phyloP scores from a whole-genome alignment of 2,888 invertebrate genomes.

The Merodon equestris region DNA sequence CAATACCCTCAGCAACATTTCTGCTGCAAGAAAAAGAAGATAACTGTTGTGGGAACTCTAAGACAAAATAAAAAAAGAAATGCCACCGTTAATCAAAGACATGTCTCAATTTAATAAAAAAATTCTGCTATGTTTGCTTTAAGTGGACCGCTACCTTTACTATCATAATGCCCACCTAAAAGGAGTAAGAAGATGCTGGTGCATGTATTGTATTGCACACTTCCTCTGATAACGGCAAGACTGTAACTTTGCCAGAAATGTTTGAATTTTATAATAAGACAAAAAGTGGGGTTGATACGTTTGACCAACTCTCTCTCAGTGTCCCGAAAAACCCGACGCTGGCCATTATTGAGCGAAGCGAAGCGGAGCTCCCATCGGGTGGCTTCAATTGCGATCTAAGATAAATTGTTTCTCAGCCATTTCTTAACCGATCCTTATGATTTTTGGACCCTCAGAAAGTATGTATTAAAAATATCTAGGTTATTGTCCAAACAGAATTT shows the following conservation, averaged over 20 bases:
- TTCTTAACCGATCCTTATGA: too few species aligned
- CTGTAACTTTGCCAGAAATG: neutral
- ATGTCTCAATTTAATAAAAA: neutral
- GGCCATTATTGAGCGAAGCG: too few species aligned
- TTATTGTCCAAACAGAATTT: too few species aligned
- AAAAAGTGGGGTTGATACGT: conserved; percentile 4
- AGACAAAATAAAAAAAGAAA: neutral
- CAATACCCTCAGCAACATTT: conserved; percentile 1
- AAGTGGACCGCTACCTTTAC: neutral
- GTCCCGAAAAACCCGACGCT: conserved; percentile 1
- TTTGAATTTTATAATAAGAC: conserved; percentile 1
- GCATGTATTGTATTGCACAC: conserved; percentile 1
- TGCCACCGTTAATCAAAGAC: neutral
- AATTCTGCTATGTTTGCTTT: conserved; percentile 11
- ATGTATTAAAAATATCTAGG: too few species aligned
- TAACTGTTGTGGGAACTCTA: neutral
- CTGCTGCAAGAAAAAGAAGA: neutral
- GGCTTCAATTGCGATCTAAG: too few species aligned
- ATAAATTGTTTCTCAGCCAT: too few species aligned
- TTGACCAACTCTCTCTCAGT: conserved; percentile 5
- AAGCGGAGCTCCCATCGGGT: too few species aligned
- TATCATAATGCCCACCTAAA: conserved; percentile 1
- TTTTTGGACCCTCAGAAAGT: too few species aligned
- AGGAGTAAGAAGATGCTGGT: neutral
- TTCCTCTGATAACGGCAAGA: conserved; percentile 1